Evolutionary conservation across 2,888 invertebrate species (phyloP), one percentile per base, ranked within the genome.

Genomic region (Desoria tigrina): DNA sequence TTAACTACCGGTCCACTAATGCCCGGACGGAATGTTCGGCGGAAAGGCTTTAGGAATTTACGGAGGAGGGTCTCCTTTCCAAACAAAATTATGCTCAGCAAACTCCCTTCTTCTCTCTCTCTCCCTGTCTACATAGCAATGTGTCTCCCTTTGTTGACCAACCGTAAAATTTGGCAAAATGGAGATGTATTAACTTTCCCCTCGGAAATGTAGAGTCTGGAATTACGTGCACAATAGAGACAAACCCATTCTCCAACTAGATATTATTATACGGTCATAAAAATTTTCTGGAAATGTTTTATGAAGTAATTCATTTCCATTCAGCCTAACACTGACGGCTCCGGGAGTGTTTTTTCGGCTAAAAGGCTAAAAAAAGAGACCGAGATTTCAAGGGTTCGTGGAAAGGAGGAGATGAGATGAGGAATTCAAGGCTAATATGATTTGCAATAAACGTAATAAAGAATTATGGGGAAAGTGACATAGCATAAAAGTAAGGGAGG

Each of bases 281-380:
- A 57, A 57, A 57, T 37, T 37, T 42, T 57, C 57, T 28, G n/a
- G 16, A 7, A 24, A 28, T 55, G 57, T 42, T 57, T 57, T 57
- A 57, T 57, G 57, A 57, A 57, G 57, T 57, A 57, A 57, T 57
- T 57, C 57, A 57, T 57, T 57, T 57, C 39, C 39, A 57, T 57
- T 57, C 39, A 57, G 2, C 11, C 18, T 11, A 37, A 39, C 42
- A 21, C 7, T 37, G 57, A 37, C 57, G 57, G 21, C 28, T 16
- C 9, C 18, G 49, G 49, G 9, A 7, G 18, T 49, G 9, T 9
- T 16, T 39, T 39, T 11, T 16, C 39, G 9, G 39, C 9, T 11
- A 11, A 39, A 39, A 39, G 9, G 39, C 16, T 39, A 9, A 39
- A n/a, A n/a, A n/a, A n/a, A n/a, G n/a, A n/a, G n/a, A n/a, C n/a